These are phyloP conservation scores for Acanthochromis polyacanthus DNA, from an alignment of 2,113 vertebrate species.

Conservation along the genomic window DNA sequence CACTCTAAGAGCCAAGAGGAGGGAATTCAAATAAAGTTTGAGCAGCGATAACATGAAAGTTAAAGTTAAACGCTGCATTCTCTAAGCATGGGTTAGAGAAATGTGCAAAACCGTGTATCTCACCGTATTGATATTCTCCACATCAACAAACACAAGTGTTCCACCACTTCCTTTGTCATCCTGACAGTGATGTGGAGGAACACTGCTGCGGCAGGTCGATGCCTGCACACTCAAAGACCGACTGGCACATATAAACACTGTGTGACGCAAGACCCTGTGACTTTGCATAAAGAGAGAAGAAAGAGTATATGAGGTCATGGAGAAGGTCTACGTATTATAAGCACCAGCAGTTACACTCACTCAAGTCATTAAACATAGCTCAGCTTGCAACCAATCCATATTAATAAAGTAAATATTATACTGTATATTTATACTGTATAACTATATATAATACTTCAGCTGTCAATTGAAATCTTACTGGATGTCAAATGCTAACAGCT, in stretches of 20 bases:
- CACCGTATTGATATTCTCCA: conserved; percentile 96
- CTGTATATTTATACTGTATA: no score
- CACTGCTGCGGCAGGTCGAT: conserved; percentile 91
- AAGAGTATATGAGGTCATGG: neutral
- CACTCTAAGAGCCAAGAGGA: conserved; percentile 84
- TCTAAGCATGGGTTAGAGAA: neutral
- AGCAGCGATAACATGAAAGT: neutral
- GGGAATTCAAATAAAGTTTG: neutral
- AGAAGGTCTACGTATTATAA: no score
- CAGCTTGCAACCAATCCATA: no score
- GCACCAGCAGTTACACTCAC: no score
- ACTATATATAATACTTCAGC: no score
- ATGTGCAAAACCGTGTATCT: conserved; percentile 54
- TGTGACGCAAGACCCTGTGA: conserved; percentile 95
- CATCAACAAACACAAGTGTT: conserved; percentile 94
- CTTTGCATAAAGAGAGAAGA: conserved; percentile 71
- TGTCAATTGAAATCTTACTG: no score
- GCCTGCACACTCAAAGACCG: conserved; percentile 93
- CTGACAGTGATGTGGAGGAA: conserved; percentile 70
- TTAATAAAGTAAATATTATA: no score
- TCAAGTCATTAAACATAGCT: no score
- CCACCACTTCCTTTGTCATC: conserved; percentile 85
- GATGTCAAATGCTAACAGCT: no score
- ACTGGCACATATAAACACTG: conserved; percentile 96
- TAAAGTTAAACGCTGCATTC: neutral